Conservation (phyloP, 2,888 invertebrate genomes). For the Ormyrus thymus region DNA sequence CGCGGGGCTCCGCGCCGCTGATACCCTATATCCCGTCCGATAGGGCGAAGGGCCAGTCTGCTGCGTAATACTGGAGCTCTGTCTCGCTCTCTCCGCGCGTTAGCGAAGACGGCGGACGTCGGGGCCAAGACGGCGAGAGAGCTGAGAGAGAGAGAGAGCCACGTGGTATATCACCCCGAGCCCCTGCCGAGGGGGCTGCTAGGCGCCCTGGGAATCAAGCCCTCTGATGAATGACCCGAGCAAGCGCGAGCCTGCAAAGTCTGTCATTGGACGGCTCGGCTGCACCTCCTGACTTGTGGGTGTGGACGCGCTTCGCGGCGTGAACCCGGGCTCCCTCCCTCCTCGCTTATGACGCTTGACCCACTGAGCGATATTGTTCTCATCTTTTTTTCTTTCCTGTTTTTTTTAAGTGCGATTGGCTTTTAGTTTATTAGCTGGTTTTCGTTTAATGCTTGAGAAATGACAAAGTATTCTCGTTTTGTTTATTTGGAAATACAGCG, state of each 20-base stretch:
- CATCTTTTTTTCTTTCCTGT: too few relatives aligned
- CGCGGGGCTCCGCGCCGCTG: slow-evolving; percentile 26
- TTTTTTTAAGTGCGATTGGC: too few relatives aligned
- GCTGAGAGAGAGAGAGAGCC: not conserved
- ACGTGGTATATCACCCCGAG: not conserved
- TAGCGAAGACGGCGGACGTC: not conserved
- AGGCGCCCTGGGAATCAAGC: not conserved
- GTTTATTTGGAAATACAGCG: too few relatives aligned
- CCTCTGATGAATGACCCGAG: slow-evolving; percentile 53
- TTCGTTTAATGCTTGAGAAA: too few relatives aligned
- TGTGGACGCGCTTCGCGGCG: too few relatives aligned
- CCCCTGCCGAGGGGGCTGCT: slow-evolving; percentile 5
- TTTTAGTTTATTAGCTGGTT: too few relatives aligned
- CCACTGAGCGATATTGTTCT: too few relatives aligned
- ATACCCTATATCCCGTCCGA: slow-evolving; percentile 63
- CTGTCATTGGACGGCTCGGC: too few relatives aligned
- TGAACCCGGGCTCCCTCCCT: too few relatives aligned
- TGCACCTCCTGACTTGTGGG: too few relatives aligned
- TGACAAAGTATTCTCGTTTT: too few relatives aligned
- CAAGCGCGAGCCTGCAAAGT: slow-evolving; percentile 32
- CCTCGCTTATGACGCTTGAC: too few relatives aligned
- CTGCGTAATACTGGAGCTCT: slow-evolving; percentile 67
- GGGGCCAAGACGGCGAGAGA: slow-evolving; percentile 53
- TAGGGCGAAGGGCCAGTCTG: slow-evolving; percentile 64
- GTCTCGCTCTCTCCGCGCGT: not conserved